Base-by-base conservation (phyloP, 35 echinoderm and acorn worm species). In the Holothuria glaberrima region DNA sequence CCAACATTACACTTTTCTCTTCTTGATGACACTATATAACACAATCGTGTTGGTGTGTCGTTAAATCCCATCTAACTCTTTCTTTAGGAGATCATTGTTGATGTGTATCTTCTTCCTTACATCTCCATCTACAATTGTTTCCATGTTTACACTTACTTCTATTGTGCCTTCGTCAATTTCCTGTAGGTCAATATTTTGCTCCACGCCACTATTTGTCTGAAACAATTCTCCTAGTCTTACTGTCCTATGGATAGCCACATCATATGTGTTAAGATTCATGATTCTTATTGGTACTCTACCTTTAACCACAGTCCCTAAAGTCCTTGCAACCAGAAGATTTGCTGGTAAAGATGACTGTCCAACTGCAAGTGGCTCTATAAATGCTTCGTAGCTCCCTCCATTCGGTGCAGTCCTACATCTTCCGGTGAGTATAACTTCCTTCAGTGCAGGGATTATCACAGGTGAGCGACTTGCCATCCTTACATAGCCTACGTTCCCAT, bases 401-500 rank as follows among this genome's bases (percentile, higher is more conserved):
- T 87, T 87, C 29, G 35, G 9, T 9, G 20, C 26, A 25, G 16
- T 12, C 41, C 85, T 87, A n/a, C 85, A 38, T 35, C 35, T 68
- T 38, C 85, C 63, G 12, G 85, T 87, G 33, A 87, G 27, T 21
- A 87, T 71, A 5, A 87, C 22, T 48, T 87, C 85, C 20, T 16
- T 44, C 24, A 7, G 27, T 26, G 85, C 61, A 3, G 85, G 85
- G n/a, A 87, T 87, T 24, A n/a, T 48, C 25, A 87, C 44, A 54
- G 25, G 58, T 19, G 20, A 29, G 21, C 58, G 60, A 16, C 25
- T 62, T 50, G 65, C 85, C 25, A 35, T 16, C 6, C 85, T 28
- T 45, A 87, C 85, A 70, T 26, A 87, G 33, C 85, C 85, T 21
- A 87, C 61, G 14, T 87, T 27, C 27, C 84, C 85, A 87, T 87